Evolutionary conservation across 2,888 invertebrate species (phyloP), one percentile per base, ranked within the genome.

Genomic region (Pandemis cinnamomeana): DNA sequence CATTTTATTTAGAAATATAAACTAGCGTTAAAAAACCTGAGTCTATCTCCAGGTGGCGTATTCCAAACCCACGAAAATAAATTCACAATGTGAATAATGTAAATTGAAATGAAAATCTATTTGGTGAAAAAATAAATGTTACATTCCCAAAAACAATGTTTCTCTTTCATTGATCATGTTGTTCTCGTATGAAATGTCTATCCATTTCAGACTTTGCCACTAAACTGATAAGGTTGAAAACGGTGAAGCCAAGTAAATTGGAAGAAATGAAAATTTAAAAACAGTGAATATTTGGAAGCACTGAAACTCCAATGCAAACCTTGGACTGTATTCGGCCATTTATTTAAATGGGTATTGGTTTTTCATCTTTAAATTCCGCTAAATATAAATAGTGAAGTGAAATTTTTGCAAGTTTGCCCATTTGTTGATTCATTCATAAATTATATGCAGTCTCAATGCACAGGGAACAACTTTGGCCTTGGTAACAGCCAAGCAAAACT

Each of bases 101-200:
- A 60, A 60, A 60, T 60, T 36, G 58, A 46, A 27, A 64, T 10
- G 11, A 46, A 20, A 46, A 15, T 64, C 46, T 10, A 63, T 63
- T 63, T 63, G 15, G n/a, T 15, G 13, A 60, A 44, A 44, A 63
- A 63, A 63, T 20, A 44, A 44, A 63, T 63, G 15, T 8, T 3
- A 13, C 41, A 41, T 44, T 63, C 63, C 7, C 44, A 63, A 63
- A 44, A 44, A 1, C 44, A 44, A 51, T 51, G 15, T 63, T 63
- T 63, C 15, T 63, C n/a, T 63, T 63, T 63, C 20, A 44, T 20
- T 10, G 42, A 10, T 15, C 36, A 42, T 42, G n/a, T n/a, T 41
- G 13, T 61, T 61, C 13, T 13, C 36, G 42, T 61, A 7, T 15
- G 15, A 55, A 15, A 15, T 15, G 7, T 15, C 0, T 7, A 7